phyloP scores from a whole-genome alignment of 2,888 invertebrate genomes.

The Mechanitis messenoides region DNA sequence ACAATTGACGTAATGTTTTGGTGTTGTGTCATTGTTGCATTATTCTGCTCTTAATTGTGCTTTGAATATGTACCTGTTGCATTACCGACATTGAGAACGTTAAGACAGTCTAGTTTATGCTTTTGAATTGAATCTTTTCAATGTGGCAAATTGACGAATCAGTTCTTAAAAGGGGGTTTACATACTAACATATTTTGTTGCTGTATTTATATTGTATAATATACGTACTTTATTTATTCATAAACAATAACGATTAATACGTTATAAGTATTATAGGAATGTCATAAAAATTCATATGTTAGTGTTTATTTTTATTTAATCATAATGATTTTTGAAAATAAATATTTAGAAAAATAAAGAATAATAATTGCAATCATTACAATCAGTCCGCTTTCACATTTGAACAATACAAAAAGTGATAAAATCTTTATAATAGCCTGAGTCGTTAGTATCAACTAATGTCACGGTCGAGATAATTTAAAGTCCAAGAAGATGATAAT shows the following conservation, averaged over 20 bases:
- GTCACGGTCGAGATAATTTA: conserved; percentile 49
- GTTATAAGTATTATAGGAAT: background rate
- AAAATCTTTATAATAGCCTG: conserved; percentile 72
- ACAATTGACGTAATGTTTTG: conserved; percentile 69
- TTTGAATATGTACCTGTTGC: conserved; percentile 40
- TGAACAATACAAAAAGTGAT: conserved; percentile 58
- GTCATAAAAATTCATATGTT: background rate
- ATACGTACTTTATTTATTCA: too few species aligned
- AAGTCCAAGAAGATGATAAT: conserved; percentile 40
- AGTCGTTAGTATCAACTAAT: conserved; percentile 68
- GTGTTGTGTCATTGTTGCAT: conserved; percentile 56
- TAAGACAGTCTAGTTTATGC: conserved; percentile 7
- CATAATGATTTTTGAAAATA: conserved; percentile 1
- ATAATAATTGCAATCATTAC: conserved; percentile 21
- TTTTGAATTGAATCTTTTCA: background rate
- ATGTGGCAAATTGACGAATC: background rate
- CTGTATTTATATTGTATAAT: too few species aligned
- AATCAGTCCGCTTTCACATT: conserved; percentile 56
- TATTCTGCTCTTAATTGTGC: conserved; percentile 26
- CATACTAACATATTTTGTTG: too few species aligned
- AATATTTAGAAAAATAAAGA: conserved; percentile 7
- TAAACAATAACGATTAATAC: too few species aligned
- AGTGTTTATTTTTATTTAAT: background rate
- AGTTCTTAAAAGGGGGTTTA: too few species aligned
- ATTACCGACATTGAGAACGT: conserved; percentile 16